phyloP scores from a whole-genome alignment of 2,113 vertebrate species.

The Hypocryptadius cinnamomeus region DNA sequence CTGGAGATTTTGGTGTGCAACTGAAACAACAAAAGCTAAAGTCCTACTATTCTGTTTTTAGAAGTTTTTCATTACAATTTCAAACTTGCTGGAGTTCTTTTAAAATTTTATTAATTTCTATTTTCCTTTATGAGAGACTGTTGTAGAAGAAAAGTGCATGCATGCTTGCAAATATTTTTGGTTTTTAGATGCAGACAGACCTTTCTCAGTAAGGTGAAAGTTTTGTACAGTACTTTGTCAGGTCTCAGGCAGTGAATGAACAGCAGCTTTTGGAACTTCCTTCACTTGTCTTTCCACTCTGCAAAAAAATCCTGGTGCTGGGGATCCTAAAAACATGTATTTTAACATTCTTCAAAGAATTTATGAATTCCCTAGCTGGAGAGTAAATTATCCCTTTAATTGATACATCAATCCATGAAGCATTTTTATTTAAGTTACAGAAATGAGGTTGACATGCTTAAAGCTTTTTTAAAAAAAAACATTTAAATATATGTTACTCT shows the following conservation, averaged over 20 bases:
- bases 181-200: background rate
- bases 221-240: slow-evolving; percentile 73
- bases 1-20: background rate
- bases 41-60: background rate
- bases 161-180: background rate
- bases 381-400: background rate
- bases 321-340: slow-evolving; percentile 63
- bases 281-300: slow-evolving; percentile 72
- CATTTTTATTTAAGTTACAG: background rate
- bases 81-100: background rate
- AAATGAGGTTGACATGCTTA: background rate
- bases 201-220: background rate
- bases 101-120: background rate
- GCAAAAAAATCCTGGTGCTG: slow-evolving; percentile 76
- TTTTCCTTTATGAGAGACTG: background rate
- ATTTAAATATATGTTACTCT: background rate
- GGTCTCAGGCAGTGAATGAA: slow-evolving; percentile 75
- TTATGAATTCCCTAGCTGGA: background rate
- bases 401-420: background rate
- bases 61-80: background rate
- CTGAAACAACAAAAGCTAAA: background rate
- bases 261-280: slow-evolving; percentile 80
- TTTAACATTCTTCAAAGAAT: background rate
- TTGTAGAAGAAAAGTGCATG: background rate
- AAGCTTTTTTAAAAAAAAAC: background rate